Conservation (phyloP, 2,113 vertebrate species). For the Brachirus orientalis region DNA sequence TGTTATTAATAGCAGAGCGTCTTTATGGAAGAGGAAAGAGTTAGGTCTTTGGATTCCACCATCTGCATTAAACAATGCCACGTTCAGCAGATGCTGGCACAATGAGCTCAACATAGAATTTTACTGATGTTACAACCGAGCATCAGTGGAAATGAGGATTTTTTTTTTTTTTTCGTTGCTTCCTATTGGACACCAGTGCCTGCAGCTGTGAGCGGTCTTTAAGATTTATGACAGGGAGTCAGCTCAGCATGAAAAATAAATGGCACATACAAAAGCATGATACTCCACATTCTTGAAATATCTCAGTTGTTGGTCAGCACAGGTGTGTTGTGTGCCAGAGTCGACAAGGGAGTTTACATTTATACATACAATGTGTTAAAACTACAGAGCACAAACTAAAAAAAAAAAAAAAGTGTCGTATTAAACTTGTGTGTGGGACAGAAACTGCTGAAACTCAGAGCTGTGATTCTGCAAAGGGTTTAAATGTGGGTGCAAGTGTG, state of each 20-base stretch:
- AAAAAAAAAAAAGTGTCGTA: neutral
- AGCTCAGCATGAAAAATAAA: conserved; percentile 43
- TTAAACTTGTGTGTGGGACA: conserved; percentile 6
- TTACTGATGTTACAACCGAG: conserved; percentile 44
- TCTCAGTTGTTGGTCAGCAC: conserved; percentile 14
- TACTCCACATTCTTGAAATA: conserved; percentile 39
- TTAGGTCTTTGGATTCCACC: conserved; percentile 72
- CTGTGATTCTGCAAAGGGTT: conserved; percentile 23
- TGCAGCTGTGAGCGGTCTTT: conserved; percentile 62
- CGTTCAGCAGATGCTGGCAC: conserved; percentile 74
- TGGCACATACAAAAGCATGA: conserved; percentile 27
- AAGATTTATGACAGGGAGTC: conserved; percentile 42
- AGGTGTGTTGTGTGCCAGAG: conserved; percentile 31
- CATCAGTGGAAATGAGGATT: conserved; percentile 47
- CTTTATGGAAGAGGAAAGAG: conserved; percentile 81
- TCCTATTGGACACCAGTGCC: conserved; percentile 45
- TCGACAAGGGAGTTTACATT: conserved; percentile 25
- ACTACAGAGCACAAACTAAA: neutral
- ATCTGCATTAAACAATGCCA: conserved; percentile 81
- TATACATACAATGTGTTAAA: conserved; percentile 19
- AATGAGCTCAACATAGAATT: conserved; percentile 27
- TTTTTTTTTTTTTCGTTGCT: conserved; percentile 16
- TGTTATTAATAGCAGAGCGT: conserved; percentile 80
- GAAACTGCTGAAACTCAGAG: conserved; percentile 13
- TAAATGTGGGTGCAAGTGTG: conserved; percentile 42